Evolutionary conservation across 2,113 vertebrate species (phyloP).

Genomic region (Carassius gibelio): DNA sequence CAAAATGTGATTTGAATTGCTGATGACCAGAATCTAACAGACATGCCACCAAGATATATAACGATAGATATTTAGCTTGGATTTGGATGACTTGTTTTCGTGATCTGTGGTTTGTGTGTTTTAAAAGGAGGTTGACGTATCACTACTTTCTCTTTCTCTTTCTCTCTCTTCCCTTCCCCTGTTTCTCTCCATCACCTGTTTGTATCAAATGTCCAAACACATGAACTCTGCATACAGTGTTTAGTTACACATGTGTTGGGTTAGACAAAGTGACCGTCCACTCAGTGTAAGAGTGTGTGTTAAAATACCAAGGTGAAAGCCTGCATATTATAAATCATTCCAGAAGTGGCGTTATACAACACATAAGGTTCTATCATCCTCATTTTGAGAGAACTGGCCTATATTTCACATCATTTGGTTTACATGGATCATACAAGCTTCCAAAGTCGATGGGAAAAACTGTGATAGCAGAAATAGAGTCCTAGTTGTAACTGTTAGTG

Average conservation of each 20-base stretch:
- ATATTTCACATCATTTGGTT: slow-evolving; percentile 4
- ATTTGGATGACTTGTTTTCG: background rate
- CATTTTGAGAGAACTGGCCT: background rate
- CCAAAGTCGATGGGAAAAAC: background rate
- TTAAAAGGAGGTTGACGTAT: slow-evolving; percentile 60
- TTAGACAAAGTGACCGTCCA: slow-evolving; percentile 42
- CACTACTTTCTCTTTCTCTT: slow-evolving; percentile 42
- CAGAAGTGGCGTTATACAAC: background rate
- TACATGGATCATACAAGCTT: background rate
- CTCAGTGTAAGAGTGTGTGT: background rate
- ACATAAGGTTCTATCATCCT: background rate
- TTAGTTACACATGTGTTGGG: slow-evolving; percentile 56
- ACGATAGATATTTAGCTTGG: background rate
- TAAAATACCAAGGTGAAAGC: background rate
- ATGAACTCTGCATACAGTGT: slow-evolving; percentile 30
- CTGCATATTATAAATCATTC: background rate
- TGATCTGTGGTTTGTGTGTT: background rate
- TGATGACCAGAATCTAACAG: background rate
- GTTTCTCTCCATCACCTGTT: slow-evolving; percentile 65
- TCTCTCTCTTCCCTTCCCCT: background rate
- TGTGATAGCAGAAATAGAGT: background rate
- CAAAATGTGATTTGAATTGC: background rate
- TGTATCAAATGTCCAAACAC: slow-evolving; percentile 59
- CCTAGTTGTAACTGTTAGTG: background rate
- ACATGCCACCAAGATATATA: background rate